Base-by-base conservation (phyloP, 2,888 invertebrate species). In the Sinodicranocentrus sp. region DNA sequence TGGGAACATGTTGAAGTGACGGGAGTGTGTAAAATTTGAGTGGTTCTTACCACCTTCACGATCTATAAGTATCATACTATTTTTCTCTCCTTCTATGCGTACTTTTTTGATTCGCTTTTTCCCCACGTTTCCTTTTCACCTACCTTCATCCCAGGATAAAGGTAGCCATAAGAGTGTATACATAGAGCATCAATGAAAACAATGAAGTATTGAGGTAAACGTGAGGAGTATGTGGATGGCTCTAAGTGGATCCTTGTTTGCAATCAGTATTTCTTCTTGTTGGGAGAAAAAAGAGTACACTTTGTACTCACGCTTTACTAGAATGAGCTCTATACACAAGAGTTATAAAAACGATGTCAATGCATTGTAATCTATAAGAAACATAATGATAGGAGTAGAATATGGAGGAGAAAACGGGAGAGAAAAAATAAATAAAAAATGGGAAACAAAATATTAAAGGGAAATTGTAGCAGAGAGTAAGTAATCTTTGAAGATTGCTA, bases 401-500 rank as follows among this genome's bases (percentile, higher is more conserved):
- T 48, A 3, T 48, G 17, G n/a, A n/a, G 17, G 48, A 48, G 17
- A 48, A 48, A 23, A 57, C 44, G 44, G 71, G 44, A 44, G 39
- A 19, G 23, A 70, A 72, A 72, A 57, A 72, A 54, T 33, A 82
- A 82, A 67, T 48, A 57, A 23, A n/a, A 73, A 28, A 48, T 21
- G 75, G 48, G 71, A n/a, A n/a, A 72, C 13, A 21, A 25, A 63
- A 72, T 57, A 80, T 76, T 54, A 39, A 33, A n/a, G 44, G 21
- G 19, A 33, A 67, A 19, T 67, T 52, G 63, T 67, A 39, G 73
- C 28, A 48, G 15, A 2, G 61, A 61, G 61, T 61, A 28, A 28
- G 63, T 75, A 72, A 72, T 65, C 73, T 67, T 48, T 43, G 77
- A 78, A 73, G 67, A 72, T 78, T 79, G 72, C 71, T 71, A 65